Base-by-base conservation (phyloP, 2,113 vertebrate genomes). In the Lota lota region DNA sequence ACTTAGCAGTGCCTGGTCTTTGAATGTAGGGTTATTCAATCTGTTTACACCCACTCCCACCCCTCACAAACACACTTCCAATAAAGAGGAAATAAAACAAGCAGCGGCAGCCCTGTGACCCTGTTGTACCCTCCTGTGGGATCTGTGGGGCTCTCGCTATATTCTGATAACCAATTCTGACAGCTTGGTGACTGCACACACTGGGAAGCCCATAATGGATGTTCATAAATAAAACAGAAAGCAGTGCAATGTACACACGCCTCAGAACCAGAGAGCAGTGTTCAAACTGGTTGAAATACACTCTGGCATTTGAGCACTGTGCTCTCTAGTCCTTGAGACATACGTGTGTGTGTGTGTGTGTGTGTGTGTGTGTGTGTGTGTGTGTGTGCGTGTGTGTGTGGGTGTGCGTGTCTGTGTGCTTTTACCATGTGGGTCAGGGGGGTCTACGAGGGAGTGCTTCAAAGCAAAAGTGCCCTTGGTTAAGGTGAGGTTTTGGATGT, bases 151-250 rank as follows among this genome's bases (percentile, higher is more conserved):
- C 28, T 33, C 28, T 33, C 28, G 53, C n/a, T 56, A 6, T 18
- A n/a, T 78, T 40, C 22, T 62, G 17, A 28, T 70, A 70, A 77
- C 17, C 4, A 16, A 28, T 11, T 14, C 14, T 63, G 71, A 73
- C 81, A 68, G 72, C 62, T 81, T 63, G 14, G 58, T 56, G 51
- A 22, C 71, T 67, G 40, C 47, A 56, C 36, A n/a, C n/a, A 18
- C 36, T 15, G 58, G 36, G 22, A n/a, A 12, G 21, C 69, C 14
- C 60, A 2, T 60, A 64, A 67, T 69, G 24, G 71, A 64, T 40
- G 1, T 22, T 59, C 14, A 22, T 17, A 16, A n/a, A 62, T 66
- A 54, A 66, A 56, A 18, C 7, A 20, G 22, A 66, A n/a, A 19
- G 18, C 66, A 65, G 17, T 64, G 5, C 8, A 54, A 3, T 70